Percentiles rank a stretch among this genome's conserved stretches.
Conservation (phyloP, 2,113 vertebrate genomes). For the Hippocampus zosterae region DNA sequence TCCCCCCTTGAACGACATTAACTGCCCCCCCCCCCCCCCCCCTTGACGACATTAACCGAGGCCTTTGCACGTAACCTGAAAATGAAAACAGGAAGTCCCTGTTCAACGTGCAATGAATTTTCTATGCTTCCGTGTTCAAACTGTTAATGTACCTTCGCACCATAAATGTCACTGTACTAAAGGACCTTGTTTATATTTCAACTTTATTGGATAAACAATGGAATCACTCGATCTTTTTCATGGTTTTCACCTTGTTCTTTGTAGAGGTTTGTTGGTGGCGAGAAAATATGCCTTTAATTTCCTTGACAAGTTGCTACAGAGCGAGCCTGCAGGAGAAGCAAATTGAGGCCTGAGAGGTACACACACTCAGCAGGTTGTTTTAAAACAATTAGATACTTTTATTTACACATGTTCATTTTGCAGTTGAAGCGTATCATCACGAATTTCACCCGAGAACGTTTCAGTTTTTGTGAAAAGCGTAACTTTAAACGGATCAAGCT, state of each 20-base stretch:
- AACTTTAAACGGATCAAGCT: background rate
- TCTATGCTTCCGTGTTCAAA: constrained; percentile 40
- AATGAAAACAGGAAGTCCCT: constrained; percentile 31
- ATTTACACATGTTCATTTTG: background rate
- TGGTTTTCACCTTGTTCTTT: background rate
- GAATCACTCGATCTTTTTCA: background rate
- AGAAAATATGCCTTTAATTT: no score
- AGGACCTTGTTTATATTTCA: constrained; percentile 51
- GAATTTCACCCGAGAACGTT: no score
- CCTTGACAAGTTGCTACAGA: background rate
- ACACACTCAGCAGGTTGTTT: background rate
- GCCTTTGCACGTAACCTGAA: constrained; percentile 51
- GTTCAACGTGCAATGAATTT: constrained; percentile 42
- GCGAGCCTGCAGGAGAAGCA: background rate
- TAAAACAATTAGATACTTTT: background rate
- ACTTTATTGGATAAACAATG: background rate
- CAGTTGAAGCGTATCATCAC: background rate
- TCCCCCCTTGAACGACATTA: background rate
- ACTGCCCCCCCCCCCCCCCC: background rate
- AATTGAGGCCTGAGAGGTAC: background rate
- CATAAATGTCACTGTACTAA: constrained; percentile 61
- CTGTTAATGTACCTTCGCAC: constrained; percentile 18
- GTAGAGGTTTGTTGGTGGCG: background rate
- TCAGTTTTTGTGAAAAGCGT: background rate
- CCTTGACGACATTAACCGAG: background rate